A percentile compares a stretch with the other conserved stretches of the same genome.
Evolutionary conservation across 1,140 invertebrate species (phyloP).

Genomic region (Drosophila pseudoananassae): DNA sequence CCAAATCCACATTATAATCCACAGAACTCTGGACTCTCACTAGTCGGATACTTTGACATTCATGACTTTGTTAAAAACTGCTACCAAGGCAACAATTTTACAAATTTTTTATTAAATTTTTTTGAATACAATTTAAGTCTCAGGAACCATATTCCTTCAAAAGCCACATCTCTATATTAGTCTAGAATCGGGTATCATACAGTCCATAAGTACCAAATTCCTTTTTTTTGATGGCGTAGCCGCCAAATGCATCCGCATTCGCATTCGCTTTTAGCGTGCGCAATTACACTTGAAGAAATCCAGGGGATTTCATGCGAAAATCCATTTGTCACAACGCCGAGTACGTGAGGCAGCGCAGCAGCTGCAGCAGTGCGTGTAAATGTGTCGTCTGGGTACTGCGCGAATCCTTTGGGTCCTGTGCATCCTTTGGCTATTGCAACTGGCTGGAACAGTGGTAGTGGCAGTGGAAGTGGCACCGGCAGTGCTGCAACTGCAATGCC

Average conservation of each 20-base stretch:
- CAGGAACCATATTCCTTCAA: too few species aligned
- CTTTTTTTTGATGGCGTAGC: slow-evolving; percentile 4
- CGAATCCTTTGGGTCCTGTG: slow-evolving; percentile 51
- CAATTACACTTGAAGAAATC: slow-evolving; percentile 83
- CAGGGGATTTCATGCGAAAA: slow-evolving; percentile 78
- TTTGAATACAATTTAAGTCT: too few species aligned
- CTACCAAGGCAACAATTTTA: too few species aligned
- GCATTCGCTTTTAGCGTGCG: slow-evolving; percentile 75
- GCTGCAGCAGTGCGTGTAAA: slow-evolving; percentile 71
- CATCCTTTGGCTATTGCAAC: slow-evolving; percentile 16
- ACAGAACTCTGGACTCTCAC: neutral
- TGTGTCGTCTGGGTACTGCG: slow-evolving; percentile 65
- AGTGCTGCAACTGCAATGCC: slow-evolving; percentile 57
- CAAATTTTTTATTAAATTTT: too few species aligned
- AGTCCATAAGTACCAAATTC: neutral
- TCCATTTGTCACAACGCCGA: slow-evolving; percentile 81
- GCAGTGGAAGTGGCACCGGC: slow-evolving; percentile 10
- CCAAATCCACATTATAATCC: slow-evolving; percentile 19
- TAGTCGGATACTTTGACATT: too few species aligned
- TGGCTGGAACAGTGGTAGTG: neutral
- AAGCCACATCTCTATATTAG: neutral
- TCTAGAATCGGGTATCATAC: neutral
- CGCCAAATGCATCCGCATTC: slow-evolving; percentile 56
- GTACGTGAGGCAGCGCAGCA: slow-evolving; percentile 67
- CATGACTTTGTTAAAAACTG: too few species aligned